Conservation (phyloP, 2,888 invertebrate species). For the Plagodis dolabraria region DNA sequence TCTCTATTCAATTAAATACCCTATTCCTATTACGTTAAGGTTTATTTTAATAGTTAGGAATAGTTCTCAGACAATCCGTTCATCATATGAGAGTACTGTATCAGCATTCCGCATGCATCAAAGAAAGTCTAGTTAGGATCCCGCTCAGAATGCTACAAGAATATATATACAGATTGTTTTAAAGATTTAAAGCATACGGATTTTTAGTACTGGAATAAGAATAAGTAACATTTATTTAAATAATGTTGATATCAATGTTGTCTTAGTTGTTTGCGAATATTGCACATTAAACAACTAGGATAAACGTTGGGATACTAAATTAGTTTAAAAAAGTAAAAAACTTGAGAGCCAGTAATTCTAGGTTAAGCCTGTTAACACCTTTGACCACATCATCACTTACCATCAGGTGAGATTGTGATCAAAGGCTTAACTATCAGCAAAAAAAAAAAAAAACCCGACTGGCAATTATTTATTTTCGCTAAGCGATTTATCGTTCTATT, state of each 20-base stretch:
- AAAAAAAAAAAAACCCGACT: neutral
- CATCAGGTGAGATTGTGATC: no score
- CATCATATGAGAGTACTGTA: conserved; percentile 29
- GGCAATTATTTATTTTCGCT: neutral
- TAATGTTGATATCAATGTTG: no score
- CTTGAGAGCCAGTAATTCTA: no score
- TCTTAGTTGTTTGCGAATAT: no score
- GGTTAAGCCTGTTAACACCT: no score
- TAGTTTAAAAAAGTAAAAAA: no score
- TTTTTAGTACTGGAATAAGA: neutral
- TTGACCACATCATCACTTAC: no score
- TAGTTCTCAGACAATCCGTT: conserved; percentile 12
- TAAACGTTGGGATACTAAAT: no score
- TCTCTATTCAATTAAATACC: conserved; percentile 5
- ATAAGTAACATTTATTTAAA: neutral
- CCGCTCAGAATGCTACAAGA: conserved; percentile 31
- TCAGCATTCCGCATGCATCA: conserved; percentile 46
- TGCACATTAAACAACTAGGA: no score
- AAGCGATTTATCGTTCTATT: no score
- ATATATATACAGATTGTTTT: conserved; percentile 32
- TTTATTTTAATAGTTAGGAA: conserved; percentile 3
- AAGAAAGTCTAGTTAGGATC: conserved; percentile 32
- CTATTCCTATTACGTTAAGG: conserved; percentile 5
- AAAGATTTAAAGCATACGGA: neutral
- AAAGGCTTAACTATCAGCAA: no score